Base-by-base conservation (phyloP, 2,797 vertebrate genomes). In the Chrosomus eos region DNA sequence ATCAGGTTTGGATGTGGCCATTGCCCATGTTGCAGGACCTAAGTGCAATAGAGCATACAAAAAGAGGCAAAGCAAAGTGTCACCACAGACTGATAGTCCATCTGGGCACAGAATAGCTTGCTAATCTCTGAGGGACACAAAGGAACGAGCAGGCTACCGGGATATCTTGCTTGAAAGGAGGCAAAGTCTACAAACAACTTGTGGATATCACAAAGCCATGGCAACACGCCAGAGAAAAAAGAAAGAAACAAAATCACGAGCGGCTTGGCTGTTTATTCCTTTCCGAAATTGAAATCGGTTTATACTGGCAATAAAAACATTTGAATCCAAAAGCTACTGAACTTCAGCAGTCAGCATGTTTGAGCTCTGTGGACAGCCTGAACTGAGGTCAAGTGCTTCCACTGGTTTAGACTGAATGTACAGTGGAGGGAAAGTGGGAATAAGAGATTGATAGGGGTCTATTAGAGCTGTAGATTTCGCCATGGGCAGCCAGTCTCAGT, bases 1-100 rank as follows among this genome's bases (percentile, higher is more conserved):
- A 93, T 99, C 98, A 38, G 98, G 98, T 91, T 99, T 99, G 91
- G 98, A 99, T 88, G 98, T 99, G 75, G 98, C 98, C 98, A 99
- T 99, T 92, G 98, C 98, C 98, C 98, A 99, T 4, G 98, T 99
- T 62, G 98, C 98, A 91, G 98, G 98, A 96, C 98, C 98, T 99
- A 95, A 85, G 93, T 94, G 94, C 95, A 95, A 96, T 64, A 64
- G 62, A 64, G 28, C 28, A 64, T 8, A 16, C 40, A 95, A 93
- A 96, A 95, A 95, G 94, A 95, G 95, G 95, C 95, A 96, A 81
- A 80, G 48, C 81, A 72, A 70, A 81, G 92, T 94, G 93, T 95
- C 71, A 76, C 16, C 58, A 66, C 28, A 53, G 26, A n/a, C 58
- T 45, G 68, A 71, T 9, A 40, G 79, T 43, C 14, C 3, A n/a